These are phyloP conservation scores for Neolamprologus brichardi DNA, from an alignment of 2,113 vertebrate species.

Conservation along the genomic window DNA sequence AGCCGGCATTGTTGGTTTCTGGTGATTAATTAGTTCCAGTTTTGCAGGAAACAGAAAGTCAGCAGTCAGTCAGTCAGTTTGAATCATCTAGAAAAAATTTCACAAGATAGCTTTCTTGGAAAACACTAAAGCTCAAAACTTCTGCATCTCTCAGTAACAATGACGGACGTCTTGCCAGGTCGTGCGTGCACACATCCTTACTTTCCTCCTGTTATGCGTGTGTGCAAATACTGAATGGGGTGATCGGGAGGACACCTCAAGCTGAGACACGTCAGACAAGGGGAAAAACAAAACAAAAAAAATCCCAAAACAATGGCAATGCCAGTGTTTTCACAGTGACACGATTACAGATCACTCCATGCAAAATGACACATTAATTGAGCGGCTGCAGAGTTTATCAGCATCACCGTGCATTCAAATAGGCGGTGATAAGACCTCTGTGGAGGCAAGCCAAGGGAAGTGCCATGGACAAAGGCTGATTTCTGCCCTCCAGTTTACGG, in stretches of 20 bases:
- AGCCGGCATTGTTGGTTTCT: not conserved
- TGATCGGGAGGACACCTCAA: constrained; percentile 21
- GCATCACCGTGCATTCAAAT: constrained; percentile 54
- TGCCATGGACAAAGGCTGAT: constrained; percentile 42
- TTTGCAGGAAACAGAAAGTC: not conserved
- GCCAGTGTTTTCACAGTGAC: constrained; percentile 24
- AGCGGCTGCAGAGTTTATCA: constrained; percentile 44
- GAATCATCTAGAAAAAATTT: not conserved
- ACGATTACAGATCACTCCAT: constrained; percentile 42
- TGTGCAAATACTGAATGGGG: not conserved
- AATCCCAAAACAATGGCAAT: not conserved
- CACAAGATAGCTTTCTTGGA: constrained; percentile 34
- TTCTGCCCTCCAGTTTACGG: constrained; percentile 8
- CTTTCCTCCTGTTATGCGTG: not conserved
- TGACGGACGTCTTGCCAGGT: not conserved
- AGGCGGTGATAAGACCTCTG: constrained; percentile 16
- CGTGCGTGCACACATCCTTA: not conserved
- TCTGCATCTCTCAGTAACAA: not conserved
- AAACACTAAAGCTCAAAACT: constrained; percentile 29
- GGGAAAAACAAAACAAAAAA: not conserved
- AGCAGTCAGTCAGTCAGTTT: not conserved
- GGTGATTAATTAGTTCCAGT: constrained; percentile 3
- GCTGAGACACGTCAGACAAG: constrained; percentile 3
- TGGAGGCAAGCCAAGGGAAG: constrained; percentile 12
- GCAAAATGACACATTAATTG: constrained; percentile 53